Conservation (phyloP, 1,140 invertebrate species). For the Heliconius hermathena region DNA sequence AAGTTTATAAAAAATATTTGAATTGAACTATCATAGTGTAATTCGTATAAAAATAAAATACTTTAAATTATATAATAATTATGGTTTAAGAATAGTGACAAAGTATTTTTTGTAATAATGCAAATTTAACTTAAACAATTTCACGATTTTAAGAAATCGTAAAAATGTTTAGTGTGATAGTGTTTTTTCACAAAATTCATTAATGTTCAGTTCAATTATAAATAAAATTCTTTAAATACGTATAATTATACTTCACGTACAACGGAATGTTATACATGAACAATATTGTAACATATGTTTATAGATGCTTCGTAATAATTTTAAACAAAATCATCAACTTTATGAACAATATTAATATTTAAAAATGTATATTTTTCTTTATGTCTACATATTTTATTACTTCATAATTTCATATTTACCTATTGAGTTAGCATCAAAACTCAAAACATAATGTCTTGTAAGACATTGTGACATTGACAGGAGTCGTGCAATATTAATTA, state of each 20-base stretch:
- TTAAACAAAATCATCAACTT: not conserved
- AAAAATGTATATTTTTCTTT: not conserved
- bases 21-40: too few relatives aligned
- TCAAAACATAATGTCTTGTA: conserved; percentile 8
- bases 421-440: not conserved
- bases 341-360: not conserved
- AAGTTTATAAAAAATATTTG: too few relatives aligned
- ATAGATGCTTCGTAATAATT: not conserved
- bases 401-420: not conserved
- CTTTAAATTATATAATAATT: too few relatives aligned
- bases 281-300: not conserved
- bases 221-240: too few relatives aligned
- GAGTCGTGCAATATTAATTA: conserved; percentile 20
- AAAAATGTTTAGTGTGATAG: too few relatives aligned
- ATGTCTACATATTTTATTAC: not conserved
- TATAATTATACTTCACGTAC: not conserved
- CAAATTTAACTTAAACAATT: too few relatives aligned
- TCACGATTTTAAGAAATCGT: too few relatives aligned
- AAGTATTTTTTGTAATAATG: too few relatives aligned
- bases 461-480: conserved; percentile 17
- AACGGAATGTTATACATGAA: not conserved
- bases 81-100: too few relatives aligned
- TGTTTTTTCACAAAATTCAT: too few relatives aligned
- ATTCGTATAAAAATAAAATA: too few relatives aligned
- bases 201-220: too few relatives aligned